Conservation (phyloP, 2,888 invertebrate genomes). For the Macroteleia sp. region DNA sequence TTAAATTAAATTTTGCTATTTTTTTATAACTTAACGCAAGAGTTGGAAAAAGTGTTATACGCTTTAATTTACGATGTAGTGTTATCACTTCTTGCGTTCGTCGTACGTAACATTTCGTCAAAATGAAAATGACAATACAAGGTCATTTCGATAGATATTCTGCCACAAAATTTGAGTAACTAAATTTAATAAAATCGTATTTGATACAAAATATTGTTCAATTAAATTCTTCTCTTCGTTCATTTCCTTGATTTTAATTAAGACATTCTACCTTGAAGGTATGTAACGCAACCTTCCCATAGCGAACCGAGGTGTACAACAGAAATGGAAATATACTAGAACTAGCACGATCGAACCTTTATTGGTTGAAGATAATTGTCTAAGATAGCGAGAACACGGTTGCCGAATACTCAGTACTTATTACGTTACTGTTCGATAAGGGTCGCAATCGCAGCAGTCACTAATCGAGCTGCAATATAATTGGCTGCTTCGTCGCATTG, state of each 20-base stretch:
- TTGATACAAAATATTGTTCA: not conserved
- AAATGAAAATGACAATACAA: not conserved
- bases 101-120: slow-evolving; percentile 3
- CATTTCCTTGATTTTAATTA: slow-evolving; percentile 73
- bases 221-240: not conserved
- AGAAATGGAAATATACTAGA: slow-evolving; percentile 62
- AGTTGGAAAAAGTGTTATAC: not conserved
- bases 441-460: slow-evolving; percentile 59
- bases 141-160: not conserved
- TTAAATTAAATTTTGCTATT: slow-evolving; percentile 29
- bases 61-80: slow-evolving; percentile 18
- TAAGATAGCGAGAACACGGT: slow-evolving; percentile 69
- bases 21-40: slow-evolving; percentile 11
- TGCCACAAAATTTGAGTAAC: no score
- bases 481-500: slow-evolving; percentile 59
- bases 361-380: slow-evolving; percentile 70
- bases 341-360: slow-evolving; percentile 62
- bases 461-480: slow-evolving; percentile 64
- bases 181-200: no score
- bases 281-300: slow-evolving; percentile 37
- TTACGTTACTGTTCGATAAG: slow-evolving; percentile 65
- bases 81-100: slow-evolving; percentile 15
- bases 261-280: slow-evolving; percentile 69
- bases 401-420: slow-evolving; percentile 70
- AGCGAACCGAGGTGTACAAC: slow-evolving; percentile 7